phyloP scores from a whole-genome alignment of 2,888 invertebrate species.

The Andrena hattorfiana region DNA sequence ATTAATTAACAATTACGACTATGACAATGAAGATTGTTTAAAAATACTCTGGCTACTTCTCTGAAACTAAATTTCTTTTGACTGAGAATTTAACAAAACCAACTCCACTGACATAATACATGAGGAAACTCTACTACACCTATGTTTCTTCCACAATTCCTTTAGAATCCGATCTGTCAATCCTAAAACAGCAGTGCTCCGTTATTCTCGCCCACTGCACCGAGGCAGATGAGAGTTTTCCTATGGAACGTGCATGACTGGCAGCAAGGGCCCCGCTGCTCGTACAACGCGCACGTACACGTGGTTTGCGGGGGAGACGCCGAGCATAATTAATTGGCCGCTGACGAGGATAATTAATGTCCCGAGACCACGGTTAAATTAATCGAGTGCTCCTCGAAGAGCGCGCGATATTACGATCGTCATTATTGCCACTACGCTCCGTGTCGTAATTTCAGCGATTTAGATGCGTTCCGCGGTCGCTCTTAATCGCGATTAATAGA shows the following conservation, averaged over 20 bases:
- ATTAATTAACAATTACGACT: too few species aligned
- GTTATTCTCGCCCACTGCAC: neutral
- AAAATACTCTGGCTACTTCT: too few species aligned
- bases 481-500: constrained; percentile 47
- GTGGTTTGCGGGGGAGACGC: constrained; percentile 13
- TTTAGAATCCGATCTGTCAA: neutral
- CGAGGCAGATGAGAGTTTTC: constrained; percentile 11
- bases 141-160: neutral
- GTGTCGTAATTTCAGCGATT: constrained; percentile 39
- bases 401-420: constrained; percentile 43
- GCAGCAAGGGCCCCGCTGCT: constrained; percentile 28
- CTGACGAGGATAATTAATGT: constrained; percentile 72
- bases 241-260: constrained; percentile 23
- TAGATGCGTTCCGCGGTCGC: constrained; percentile 26
- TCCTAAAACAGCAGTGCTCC: neutral
- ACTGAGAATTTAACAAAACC: neutral
- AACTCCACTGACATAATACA: neutral
- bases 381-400: constrained; percentile 64
- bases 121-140: neutral
- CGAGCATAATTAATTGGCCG: constrained; percentile 67
- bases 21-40: too few species aligned
- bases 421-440: constrained; percentile 39
- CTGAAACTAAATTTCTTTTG: neutral
- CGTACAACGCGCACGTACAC: constrained; percentile 38
- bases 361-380: constrained; percentile 63